phyloP scores from a whole-genome alignment of 2,888 invertebrate genomes.

The Strigamia crassipes region DNA sequence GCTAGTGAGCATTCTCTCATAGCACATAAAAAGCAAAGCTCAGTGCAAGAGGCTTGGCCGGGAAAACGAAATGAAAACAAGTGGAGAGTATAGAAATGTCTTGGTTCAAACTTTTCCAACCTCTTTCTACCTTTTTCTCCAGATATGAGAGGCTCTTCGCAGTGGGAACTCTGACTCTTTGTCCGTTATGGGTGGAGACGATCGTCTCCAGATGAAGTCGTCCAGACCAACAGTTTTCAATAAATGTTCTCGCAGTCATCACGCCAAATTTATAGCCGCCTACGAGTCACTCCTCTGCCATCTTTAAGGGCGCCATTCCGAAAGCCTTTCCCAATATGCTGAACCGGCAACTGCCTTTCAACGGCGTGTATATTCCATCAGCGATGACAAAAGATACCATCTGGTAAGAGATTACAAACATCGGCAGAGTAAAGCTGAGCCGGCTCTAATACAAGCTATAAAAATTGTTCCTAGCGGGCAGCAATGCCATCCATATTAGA shows the following conservation, averaged over 20 bases:
- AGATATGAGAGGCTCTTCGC: conserved; percentile 8
- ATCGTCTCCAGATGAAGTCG: conserved; percentile 30
- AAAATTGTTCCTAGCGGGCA: not conserved
- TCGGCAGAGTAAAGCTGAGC: not conserved
- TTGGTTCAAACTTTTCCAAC: not conserved
- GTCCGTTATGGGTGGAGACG: conserved; percentile 16
- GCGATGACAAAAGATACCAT: conserved; percentile 4
- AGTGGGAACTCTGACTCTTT: conserved; percentile 15
- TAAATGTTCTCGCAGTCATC: conserved; percentile 19
- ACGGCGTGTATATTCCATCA: conserved; percentile 4
- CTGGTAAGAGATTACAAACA: conserved; percentile 8
- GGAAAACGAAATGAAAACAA: not conserved
- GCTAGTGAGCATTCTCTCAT: not conserved
- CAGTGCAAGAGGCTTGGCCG: not conserved
- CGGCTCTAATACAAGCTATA: not conserved
- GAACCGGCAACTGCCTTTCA: conserved; percentile 30
- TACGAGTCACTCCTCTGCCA: not conserved
- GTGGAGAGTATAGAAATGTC: not conserved
- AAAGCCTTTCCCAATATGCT: conserved; percentile 6
- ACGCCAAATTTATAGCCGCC: not conserved
- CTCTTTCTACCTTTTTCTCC: not conserved
- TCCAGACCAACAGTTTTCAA: conserved; percentile 30
- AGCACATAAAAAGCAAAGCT: conserved; percentile 6
- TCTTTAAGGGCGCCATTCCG: not conserved
- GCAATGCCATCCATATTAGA: too few relatives aligned